These are phyloP conservation scores for Formica selysi DNA, from an alignment of 1,140 invertebrate genomes.

Conservation along the genomic window DNA sequence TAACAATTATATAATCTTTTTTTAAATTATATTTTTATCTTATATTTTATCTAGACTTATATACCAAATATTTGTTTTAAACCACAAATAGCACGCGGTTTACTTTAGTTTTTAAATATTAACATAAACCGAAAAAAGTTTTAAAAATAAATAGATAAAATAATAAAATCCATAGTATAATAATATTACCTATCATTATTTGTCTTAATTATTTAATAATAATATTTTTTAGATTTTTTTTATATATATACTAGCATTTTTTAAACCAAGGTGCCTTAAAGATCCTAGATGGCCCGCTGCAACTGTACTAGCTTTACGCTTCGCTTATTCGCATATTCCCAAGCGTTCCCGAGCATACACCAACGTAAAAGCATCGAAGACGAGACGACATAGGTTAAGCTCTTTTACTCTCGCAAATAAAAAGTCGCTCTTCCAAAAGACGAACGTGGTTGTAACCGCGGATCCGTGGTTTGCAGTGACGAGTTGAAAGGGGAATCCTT, in stretches of 20 bases:
- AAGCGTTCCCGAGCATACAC: slow-evolving; percentile 27
- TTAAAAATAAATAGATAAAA: too few species aligned
- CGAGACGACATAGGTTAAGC: slow-evolving; percentile 47
- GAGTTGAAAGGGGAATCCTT: slow-evolving; percentile 40
- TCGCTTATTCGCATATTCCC: slow-evolving; percentile 35
- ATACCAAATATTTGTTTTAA: not conserved
- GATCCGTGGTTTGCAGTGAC: slow-evolving; percentile 39
- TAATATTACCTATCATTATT: too few species aligned
- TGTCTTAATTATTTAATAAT: too few species aligned
- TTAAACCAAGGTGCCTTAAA: slow-evolving; percentile 44
- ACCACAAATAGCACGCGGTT: too few species aligned
- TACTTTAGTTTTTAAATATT: too few species aligned
- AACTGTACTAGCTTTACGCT: slow-evolving; percentile 48
- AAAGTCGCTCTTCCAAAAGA: slow-evolving; percentile 51
- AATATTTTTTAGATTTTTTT: too few species aligned
- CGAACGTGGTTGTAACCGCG: slow-evolving; percentile 49
- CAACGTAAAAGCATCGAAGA: slow-evolving; percentile 54
- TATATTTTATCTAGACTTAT: too few species aligned
- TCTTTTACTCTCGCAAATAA: slow-evolving; percentile 49
- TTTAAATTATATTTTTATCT: not conserved
- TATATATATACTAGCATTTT: not conserved
- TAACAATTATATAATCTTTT: not conserved
- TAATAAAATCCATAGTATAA: too few species aligned
- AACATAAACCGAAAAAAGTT: too few species aligned
- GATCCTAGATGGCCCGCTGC: slow-evolving; percentile 15